A percentile compares a stretch with the other conserved stretches of the same genome.
phyloP scores from a whole-genome alignment of 1,140 invertebrate genomes.

The Conus betulinus region DNA sequence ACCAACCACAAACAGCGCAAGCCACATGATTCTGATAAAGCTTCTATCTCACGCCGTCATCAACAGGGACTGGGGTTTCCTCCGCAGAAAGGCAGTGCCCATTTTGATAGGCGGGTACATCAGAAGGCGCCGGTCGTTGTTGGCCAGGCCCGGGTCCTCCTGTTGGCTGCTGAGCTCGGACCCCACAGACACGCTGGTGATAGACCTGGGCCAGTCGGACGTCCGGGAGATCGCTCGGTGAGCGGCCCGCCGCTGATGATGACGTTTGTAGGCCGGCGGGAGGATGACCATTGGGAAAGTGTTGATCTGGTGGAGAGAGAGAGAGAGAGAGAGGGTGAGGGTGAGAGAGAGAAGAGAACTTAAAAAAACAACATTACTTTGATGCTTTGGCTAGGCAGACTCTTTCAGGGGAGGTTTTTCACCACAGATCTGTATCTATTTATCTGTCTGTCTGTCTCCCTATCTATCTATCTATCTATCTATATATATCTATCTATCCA shows the following conservation, averaged over 20 bases:
- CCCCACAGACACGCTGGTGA: too few relatives aligned
- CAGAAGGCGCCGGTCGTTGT: background rate
- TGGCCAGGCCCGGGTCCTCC: background rate
- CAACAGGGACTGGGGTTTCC: background rate
- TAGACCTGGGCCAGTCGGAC: background rate
- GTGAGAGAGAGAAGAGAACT: background rate
- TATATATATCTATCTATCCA: too few relatives aligned
- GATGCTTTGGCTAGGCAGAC: too few relatives aligned
- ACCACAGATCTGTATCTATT: too few relatives aligned
- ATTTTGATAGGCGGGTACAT: background rate
- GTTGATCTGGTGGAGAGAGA: background rate
- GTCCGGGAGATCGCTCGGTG: background rate
- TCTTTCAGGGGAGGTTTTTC: too few relatives aligned
- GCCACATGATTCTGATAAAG: background rate
- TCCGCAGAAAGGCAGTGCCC: background rate
- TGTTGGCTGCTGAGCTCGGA: background rate
- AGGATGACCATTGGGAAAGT: background rate
- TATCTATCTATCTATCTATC: too few relatives aligned
- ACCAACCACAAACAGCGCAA: background rate
- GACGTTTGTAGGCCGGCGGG: background rate
- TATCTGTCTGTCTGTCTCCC: too few relatives aligned
- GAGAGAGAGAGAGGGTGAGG: background rate
- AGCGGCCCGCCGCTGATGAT: background rate
- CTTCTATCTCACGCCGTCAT: background rate
- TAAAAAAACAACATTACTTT: background rate